phyloP scores from a whole-genome alignment of 2,797 vertebrate genomes.

The Manis pentadactyla region DNA sequence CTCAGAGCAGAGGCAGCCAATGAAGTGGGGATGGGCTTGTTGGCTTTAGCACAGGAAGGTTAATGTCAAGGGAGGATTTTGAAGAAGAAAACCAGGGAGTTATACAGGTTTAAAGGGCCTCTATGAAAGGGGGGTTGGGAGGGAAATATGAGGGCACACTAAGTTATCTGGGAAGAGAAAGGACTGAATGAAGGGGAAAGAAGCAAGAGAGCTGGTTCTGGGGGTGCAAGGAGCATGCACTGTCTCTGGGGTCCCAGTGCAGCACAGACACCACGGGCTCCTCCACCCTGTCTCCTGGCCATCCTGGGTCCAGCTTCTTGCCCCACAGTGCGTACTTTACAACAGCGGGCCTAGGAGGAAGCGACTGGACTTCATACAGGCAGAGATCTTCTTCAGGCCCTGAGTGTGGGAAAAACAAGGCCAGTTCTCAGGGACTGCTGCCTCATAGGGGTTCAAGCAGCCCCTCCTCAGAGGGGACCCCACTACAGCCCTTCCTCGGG shows the following conservation, averaged over 20 bases:
- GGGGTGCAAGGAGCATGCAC: neutral
- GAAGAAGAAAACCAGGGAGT: no score
- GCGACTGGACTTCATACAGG: conserved; percentile 91
- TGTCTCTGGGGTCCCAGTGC: neutral
- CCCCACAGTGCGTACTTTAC: conserved; percentile 83
- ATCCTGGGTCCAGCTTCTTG: fast-evolving
- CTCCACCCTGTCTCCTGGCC: fast-evolving
- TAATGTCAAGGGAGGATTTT: fast-evolving
- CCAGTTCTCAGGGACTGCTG: neutral
- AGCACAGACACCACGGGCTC: neutral
- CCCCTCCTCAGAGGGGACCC: neutral
- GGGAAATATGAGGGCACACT: neutral
- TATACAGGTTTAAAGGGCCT: neutral
- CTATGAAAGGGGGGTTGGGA: neutral
- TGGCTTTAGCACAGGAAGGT: neutral
- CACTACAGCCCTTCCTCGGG: neutral
- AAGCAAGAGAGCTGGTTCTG: neutral
- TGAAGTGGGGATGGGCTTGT: neutral
- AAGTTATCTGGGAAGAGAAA: fast-evolving
- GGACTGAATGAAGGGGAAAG: neutral
- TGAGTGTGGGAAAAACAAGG: conserved; percentile 70
- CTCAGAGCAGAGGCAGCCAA: neutral
- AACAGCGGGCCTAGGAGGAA: conserved; percentile 91
- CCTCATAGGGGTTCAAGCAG: fast-evolving
- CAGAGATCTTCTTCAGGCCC: conserved; percentile 92